These are phyloP conservation scores for Mus pahari DNA, from an alignment of 2,113 vertebrate species.

Conservation along the genomic window DNA sequence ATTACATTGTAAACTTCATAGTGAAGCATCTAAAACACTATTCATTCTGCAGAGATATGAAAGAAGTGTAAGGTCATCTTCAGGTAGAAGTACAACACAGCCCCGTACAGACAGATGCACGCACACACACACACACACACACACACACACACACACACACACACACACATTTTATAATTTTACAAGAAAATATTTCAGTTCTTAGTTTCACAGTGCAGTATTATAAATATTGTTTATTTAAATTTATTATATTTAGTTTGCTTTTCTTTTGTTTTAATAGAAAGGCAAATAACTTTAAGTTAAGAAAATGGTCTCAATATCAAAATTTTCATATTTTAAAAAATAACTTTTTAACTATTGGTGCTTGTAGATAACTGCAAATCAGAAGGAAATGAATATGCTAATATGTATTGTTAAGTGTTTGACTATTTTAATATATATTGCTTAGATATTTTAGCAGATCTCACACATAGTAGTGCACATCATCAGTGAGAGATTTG, in stretches of 20 bases:
- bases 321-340: neutral
- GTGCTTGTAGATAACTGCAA: neutral
- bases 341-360: neutral
- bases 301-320: neutral
- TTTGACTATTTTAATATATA: neutral
- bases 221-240: neutral
- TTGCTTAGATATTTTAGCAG: neutral
- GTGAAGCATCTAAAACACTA: neutral
- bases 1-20: neutral
- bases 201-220: neutral
- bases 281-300: neutral
- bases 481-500: neutral
- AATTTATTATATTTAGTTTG: neutral
- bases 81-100: neutral
- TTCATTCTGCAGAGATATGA: neutral
- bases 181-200: neutral
- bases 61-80: neutral
- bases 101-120: fast-evolving
- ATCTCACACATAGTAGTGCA: fast-evolving
- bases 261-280: neutral
- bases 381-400: neutral
- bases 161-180: neutral
- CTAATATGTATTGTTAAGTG: neutral
- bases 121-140: neutral
- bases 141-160: neutral